These are phyloP conservation scores for Deroptyus accipitrinus DNA, from an alignment of 2,113 vertebrate species.

Conservation along the genomic window DNA sequence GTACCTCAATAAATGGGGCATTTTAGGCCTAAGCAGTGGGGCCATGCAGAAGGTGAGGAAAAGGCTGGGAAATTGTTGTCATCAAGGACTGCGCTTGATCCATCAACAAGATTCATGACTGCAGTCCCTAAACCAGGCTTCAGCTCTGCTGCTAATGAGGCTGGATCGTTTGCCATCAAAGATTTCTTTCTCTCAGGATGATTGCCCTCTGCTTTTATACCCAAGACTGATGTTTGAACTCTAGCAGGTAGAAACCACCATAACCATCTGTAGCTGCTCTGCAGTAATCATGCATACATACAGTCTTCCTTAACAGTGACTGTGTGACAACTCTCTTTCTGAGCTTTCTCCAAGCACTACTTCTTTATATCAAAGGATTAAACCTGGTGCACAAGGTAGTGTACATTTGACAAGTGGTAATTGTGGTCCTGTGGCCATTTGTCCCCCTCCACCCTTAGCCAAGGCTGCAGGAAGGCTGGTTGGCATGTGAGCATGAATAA, in stretches of 20 bases:
- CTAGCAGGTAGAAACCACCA: background rate
- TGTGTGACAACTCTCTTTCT: background rate
- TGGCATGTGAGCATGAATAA: background rate
- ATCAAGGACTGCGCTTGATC: background rate
- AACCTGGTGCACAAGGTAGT: background rate
- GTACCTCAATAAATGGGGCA: no score
- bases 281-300: background rate
- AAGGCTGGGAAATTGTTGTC: background rate
- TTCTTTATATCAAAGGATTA: background rate
- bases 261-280: background rate
- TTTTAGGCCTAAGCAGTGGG: background rate
- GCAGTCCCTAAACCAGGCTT: background rate
- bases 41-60: background rate
- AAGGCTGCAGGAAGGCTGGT: background rate
- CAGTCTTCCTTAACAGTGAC: background rate
- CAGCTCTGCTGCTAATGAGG: background rate
- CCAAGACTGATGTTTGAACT: background rate
- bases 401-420: background rate
- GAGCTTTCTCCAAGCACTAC: background rate
- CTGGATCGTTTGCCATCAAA: background rate
- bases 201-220: background rate
- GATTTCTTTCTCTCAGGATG: background rate
- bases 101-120: background rate
- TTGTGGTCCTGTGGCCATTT: background rate
- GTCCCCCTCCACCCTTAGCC: background rate